Percentiles rank a stretch among this genome's conserved stretches.
These are phyloP conservation scores for Hymenopus coronatus DNA, from an alignment of 2,888 invertebrate species.

Conservation along the genomic window DNA sequence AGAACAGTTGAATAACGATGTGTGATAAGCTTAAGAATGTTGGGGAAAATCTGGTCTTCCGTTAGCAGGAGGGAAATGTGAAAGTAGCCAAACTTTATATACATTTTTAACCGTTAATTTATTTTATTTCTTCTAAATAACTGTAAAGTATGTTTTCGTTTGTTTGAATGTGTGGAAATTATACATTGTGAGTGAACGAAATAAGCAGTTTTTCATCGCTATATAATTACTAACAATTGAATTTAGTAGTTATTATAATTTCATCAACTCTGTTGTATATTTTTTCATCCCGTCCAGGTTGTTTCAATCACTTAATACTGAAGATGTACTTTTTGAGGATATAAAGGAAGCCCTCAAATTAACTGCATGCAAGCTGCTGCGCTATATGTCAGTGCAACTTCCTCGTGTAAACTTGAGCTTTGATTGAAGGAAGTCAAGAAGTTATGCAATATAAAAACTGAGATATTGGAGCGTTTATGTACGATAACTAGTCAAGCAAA, in stretches of 20 bases:
- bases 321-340: neutral
- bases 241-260: neutral
- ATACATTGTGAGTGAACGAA: neutral
- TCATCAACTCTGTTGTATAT: neutral
- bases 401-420: neutral
- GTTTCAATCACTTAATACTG: neutral
- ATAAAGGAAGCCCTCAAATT: neutral
- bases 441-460: neutral
- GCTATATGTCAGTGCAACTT: neutral
- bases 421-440: neutral
- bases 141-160: neutral
- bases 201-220: neutral
- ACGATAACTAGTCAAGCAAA: constrained; percentile 27
- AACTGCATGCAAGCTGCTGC: neutral
- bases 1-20: neutral
- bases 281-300: neutral
- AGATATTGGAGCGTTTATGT: neutral
- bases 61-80: neutral
- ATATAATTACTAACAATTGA: neutral
- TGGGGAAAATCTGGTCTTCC: constrained; percentile 16
- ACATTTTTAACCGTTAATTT: neutral
- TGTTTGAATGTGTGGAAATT: neutral
- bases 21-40: neutral
- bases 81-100: neutral
- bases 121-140: neutral